Conservation (phyloP, 2,797 vertebrate genomes). For the Acrocephalus scirpaceus region DNA sequence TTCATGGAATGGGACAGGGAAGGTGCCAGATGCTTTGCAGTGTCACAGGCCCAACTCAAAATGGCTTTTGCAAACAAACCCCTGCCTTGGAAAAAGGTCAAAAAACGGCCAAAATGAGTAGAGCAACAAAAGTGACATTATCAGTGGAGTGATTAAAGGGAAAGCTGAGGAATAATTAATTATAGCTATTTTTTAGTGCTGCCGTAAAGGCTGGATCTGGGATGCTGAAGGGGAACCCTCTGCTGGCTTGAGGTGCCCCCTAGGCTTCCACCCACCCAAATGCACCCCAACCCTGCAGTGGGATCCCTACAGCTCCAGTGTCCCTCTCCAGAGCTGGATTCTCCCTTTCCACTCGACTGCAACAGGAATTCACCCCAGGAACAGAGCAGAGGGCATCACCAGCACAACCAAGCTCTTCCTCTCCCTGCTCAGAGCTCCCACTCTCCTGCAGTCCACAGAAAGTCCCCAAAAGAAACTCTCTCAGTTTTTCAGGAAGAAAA, state of each 20-base stretch:
- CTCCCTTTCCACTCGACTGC: background rate
- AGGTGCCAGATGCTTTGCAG: background rate
- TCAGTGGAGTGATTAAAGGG: background rate
- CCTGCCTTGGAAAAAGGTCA: background rate
- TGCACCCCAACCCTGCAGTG: background rate
- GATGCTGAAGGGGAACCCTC: background rate
- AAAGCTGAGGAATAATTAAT: background rate
- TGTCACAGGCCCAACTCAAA: background rate
- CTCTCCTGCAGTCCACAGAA: background rate
- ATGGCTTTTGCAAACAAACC: background rate
- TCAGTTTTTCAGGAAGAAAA: background rate
- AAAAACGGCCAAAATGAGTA: background rate
- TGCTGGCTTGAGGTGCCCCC: background rate
- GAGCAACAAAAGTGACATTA: background rate
- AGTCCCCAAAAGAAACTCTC: background rate
- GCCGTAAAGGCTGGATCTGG: background rate
- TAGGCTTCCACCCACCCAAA: background rate
- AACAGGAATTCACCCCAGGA: background rate
- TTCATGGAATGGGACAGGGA: background rate
- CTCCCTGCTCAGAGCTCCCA: background rate
- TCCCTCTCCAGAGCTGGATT: background rate
- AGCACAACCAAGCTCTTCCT: background rate
- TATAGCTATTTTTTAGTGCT: background rate
- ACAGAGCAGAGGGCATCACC: background rate
- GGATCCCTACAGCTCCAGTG: accelerated